Percentiles rank a stretch among this genome's conserved stretches.
These are phyloP conservation scores for Sebastes elongatus DNA, from an alignment of 2,797 vertebrate species.

Conservation along the genomic window DNA sequence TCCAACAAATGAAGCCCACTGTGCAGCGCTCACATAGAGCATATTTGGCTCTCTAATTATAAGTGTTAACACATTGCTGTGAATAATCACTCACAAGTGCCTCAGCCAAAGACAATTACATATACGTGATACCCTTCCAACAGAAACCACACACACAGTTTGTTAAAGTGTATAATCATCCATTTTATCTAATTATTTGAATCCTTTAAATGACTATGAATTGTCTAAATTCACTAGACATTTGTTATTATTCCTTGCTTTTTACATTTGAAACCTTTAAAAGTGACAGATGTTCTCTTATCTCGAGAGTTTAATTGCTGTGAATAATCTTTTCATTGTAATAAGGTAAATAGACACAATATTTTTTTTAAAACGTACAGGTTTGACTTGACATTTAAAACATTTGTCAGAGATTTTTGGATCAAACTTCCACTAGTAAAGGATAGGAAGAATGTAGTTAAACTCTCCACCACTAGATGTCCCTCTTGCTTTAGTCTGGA, in stretches of 20 bases:
- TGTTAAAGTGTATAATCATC: neutral
- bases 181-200: neutral
- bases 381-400: constrained; percentile 3
- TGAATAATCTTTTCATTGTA: neutral
- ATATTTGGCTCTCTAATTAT: constrained; percentile 41
- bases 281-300: neutral
- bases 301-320: neutral
- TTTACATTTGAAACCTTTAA: neutral
- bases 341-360: neutral
- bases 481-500: constrained; percentile 71
- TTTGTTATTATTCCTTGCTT: neutral
- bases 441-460: neutral
- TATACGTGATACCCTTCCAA: neutral
- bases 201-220: neutral
- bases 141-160: neutral
- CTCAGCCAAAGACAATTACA: constrained; percentile 25
- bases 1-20: constrained; percentile 6
- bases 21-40: constrained; percentile 10
- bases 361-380: neutral
- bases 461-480: constrained; percentile 73
- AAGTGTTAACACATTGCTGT: constrained; percentile 45
- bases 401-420: neutral
- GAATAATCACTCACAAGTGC: constrained; percentile 6
- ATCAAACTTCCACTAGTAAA: neutral
- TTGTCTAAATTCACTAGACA: neutral